These are phyloP conservation scores for Trachelus stipa DNA, from an alignment of 2,888 invertebrate species.

Conservation along the genomic window DNA sequence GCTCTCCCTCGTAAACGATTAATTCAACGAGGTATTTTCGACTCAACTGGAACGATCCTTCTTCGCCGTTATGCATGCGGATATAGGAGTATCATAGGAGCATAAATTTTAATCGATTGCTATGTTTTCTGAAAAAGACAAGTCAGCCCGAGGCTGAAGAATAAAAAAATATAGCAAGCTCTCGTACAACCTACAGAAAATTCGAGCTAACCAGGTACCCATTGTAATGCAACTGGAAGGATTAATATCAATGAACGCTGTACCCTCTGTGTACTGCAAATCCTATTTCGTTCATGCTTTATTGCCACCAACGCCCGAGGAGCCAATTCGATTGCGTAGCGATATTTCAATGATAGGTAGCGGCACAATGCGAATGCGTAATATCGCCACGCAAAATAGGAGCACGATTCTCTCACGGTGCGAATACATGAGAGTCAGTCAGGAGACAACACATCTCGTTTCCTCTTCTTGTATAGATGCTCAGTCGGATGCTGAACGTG, in stretches of 20 bases:
- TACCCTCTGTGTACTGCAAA: background rate
- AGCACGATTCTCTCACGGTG: background rate
- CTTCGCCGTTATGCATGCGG: background rate
- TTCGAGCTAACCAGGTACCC: background rate
- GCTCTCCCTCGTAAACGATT: background rate
- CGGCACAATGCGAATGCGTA: background rate
- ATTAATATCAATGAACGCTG: background rate
- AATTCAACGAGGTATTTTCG: background rate
- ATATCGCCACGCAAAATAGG: background rate
- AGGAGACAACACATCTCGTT: background rate
- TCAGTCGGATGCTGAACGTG: slow-evolving; percentile 1
- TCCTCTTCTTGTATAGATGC: slow-evolving; percentile 5
- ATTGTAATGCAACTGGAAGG: background rate
- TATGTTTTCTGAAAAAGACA: background rate
- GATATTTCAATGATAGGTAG: too few species aligned
- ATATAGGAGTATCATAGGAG: background rate
- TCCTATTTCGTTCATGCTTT: background rate
- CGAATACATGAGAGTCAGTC: background rate
- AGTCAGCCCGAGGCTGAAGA: background rate
- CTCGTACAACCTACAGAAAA: background rate
- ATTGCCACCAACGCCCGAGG: too few species aligned
- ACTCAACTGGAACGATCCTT: background rate
- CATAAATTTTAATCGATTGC: background rate
- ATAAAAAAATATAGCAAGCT: background rate
- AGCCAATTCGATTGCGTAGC: too few species aligned